A percentile compares a stretch with the other conserved stretches of the same genome.
Conservation (phyloP, 35 echinoderm and acorn worm species). For the Apostichopus californicus region DNA sequence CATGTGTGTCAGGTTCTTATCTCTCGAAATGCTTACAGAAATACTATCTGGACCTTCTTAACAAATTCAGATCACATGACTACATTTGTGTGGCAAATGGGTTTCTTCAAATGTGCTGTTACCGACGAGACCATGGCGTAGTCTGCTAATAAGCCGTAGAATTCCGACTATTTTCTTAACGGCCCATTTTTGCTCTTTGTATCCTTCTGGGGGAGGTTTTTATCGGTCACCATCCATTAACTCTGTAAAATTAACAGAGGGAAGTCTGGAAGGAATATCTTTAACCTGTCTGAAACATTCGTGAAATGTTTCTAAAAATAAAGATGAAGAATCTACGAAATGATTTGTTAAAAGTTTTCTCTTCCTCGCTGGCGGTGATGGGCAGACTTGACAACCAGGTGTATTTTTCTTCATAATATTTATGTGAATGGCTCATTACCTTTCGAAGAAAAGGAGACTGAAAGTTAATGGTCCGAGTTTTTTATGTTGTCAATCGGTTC, state of each 20-base stretch:
- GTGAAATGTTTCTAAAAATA: not conserved
- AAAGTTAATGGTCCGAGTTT: not conserved
- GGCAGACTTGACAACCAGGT: not conserved
- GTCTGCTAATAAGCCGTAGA: not conserved
- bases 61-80: not conserved
- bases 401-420: slow-evolving; percentile 16
- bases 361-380: not conserved
- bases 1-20: no score
- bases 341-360: slow-evolving; percentile 7
- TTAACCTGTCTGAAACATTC: not conserved
- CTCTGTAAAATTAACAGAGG: not conserved
- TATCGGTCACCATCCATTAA: not conserved
- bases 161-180: not conserved
- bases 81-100: not conserved
- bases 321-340: not conserved
- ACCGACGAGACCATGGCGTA: not conserved
- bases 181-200: not conserved
- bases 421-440: not conserved
- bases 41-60: not conserved
- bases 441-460: not conserved
- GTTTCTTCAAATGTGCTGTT: not conserved
- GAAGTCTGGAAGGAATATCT: not conserved
- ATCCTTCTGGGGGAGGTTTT: not conserved
- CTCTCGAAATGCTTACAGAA: not conserved
- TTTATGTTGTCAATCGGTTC: not conserved